phyloP scores from a whole-genome alignment of 1,140 invertebrate genomes.

The Grapholita molesta region DNA sequence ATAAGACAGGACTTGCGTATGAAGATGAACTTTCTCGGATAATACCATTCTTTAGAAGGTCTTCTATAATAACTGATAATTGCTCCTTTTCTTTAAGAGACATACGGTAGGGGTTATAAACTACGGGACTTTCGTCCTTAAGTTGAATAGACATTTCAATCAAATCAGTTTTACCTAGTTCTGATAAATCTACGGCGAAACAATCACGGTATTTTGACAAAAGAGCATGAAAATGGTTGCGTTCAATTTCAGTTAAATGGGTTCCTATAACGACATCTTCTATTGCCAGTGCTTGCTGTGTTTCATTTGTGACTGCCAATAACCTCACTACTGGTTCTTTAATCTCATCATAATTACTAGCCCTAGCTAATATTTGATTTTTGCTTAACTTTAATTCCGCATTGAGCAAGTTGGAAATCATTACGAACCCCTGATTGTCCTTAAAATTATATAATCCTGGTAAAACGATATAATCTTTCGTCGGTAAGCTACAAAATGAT shows the following conservation, averaged over 20 bases:
- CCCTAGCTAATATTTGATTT: background rate
- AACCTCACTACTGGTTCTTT: background rate
- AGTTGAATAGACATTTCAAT: constrained; percentile 5
- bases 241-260: background rate
- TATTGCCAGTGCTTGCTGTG: background rate
- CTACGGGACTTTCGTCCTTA: background rate
- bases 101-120: constrained; percentile 9
- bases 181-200: background rate
- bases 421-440: background rate
- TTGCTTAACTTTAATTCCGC: background rate
- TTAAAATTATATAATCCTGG: constrained; percentile 15
- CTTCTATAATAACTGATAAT: constrained; percentile 1
- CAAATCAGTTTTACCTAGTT: background rate
- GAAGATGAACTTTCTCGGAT: background rate
- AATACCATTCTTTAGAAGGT: background rate
- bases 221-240: background rate
- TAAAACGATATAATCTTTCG: background rate
- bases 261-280: background rate
- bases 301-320: background rate
- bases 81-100: background rate
- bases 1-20: background rate
- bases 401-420: background rate
- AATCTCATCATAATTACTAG: background rate
- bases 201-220: constrained; percentile 1
- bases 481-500: background rate